Base-by-base conservation (phyloP, 2,113 vertebrate species). In the Cariama cristata region DNA sequence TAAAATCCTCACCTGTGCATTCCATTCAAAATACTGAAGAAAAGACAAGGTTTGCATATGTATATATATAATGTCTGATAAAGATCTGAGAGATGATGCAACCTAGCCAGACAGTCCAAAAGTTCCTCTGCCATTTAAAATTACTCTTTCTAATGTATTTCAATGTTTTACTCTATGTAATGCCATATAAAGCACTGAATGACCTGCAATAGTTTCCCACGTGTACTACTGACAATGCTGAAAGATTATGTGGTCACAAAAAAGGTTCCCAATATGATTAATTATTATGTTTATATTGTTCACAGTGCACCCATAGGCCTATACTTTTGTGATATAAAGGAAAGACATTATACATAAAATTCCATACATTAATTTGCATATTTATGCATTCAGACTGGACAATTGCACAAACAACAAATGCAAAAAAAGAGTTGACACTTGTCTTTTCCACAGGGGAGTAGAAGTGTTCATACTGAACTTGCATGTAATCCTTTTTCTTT, bases 231-330 rank as follows among this genome's bases (percentile, higher is more conserved):
- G 74, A 56, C 90, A 85, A 15, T 2, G 5, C 30, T 53, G 20
- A 20, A 71, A 28, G 2, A 56, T 62, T 58, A 62, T 38, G 9
- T 26, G 5, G 5, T 35, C 8, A 58, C 33, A 60, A 79, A 75
- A 71, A n/a, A 74, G 33, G 7, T 42, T 9, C 6, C 2, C 0
- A 2, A 8, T 44, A 42, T 1, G 1, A 8, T 53, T 69, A 58
- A 23, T 60, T 56, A 33, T 26, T 80, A 23, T 38, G 6, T 60
- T 85, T 69, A 2, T 24, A 15, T 33, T 73, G 6, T 69, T 90
- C 27, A 69, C 14, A 44, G 12, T 40, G 21, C 12, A 74, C 2
- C 4, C 8, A 12, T 8, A 68, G 6, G 22, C 5, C n/a, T 21
- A 8, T 15, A 7, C 0, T 40, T 67, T 60, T 66, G 15, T 75